Base-by-base conservation (phyloP, 1,140 invertebrate species). In the Pseudomyrmex pallidus region DNA sequence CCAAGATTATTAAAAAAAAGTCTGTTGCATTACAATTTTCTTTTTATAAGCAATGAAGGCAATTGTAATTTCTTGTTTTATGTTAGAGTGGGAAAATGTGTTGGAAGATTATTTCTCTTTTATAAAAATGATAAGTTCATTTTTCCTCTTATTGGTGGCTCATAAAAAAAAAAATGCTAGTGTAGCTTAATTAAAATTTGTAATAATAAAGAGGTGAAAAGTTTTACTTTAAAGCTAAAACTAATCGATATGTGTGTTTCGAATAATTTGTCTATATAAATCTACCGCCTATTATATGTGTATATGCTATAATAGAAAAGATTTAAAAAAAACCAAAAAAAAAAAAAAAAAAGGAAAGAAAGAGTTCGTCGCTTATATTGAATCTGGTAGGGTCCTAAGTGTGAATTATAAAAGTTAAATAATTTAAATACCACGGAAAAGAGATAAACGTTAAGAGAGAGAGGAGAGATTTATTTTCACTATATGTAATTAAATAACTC, bases 381-480 rank as follows among this genome's bases (percentile, higher is more conserved):
- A 62, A 84, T 84, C 63, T 62, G 62, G 35, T 78, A 84, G 67
- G n/a, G n/a, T n/a, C 72, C 61, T 73, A 88, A 78, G 13, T 12
- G 61, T 67, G 62, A 72, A 61, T 72, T 20, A 78, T 88, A 85
- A 85, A 78, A 22, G 90, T 88, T 83, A 91, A 74, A 54, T 78
- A 82, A 87, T 85, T 83, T 76, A 91, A 82, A 84, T 85, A 85
- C 89, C 85, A 35, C 25, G 73, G 35, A 35, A 35, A 35, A 56
- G 9, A 62, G n/a, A 20, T 80, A 72, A 88, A 90, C 86, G 90
- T 85, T 90, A 89, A 90, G 87, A 91, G 82, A 88, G 74, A 85
- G 52, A 67, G 73, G 59, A 84, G 56, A 74, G 85, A 91, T 92
- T 93, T 92, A 92, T 93, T 93, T 91, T 91, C 86, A 91, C 66